phyloP scores from a whole-genome alignment of 2,888 invertebrate genomes.

The Schizotus pectinicornis region DNA sequence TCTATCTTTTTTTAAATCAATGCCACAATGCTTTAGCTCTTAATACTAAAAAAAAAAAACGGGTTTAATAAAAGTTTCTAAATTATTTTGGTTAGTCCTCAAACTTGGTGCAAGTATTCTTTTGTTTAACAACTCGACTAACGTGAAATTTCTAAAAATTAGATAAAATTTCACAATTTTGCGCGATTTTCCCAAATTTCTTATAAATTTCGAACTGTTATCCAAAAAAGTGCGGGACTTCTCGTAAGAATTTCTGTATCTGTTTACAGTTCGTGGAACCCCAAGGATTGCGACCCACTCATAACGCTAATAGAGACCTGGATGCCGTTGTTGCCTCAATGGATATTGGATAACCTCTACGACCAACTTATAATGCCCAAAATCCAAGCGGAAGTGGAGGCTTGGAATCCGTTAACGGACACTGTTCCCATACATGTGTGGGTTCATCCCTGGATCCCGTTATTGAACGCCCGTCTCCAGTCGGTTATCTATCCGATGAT shows the following conservation, averaged over 20 bases:
- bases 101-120: no score
- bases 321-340: slow-evolving; percentile 78
- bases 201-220: no score
- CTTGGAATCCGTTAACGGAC: slow-evolving; percentile 96
- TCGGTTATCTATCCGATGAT: slow-evolving; percentile 83
- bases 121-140: no score
- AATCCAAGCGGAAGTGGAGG: slow-evolving; percentile 75
- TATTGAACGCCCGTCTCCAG: slow-evolving; percentile 63
- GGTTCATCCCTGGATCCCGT: slow-evolving; percentile 95
- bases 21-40: no score
- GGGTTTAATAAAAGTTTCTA: no score
- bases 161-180: no score
- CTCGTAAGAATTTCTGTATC: slow-evolving; percentile 13
- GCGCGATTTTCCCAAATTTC: no score
- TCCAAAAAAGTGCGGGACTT: not conserved
- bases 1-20: no score
- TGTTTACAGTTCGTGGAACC: slow-evolving; percentile 76
- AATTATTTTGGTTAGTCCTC: no score
- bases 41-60: no score
- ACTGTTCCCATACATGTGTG: slow-evolving; percentile 95
- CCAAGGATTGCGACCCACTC: slow-evolving; percentile 79
- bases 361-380: slow-evolving; percentile 82
- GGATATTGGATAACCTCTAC: slow-evolving; percentile 84
- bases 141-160: no score
- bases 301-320: slow-evolving; percentile 81